phyloP scores from a whole-genome alignment of 2,888 invertebrate species.

The Agrilus cyanescens region DNA sequence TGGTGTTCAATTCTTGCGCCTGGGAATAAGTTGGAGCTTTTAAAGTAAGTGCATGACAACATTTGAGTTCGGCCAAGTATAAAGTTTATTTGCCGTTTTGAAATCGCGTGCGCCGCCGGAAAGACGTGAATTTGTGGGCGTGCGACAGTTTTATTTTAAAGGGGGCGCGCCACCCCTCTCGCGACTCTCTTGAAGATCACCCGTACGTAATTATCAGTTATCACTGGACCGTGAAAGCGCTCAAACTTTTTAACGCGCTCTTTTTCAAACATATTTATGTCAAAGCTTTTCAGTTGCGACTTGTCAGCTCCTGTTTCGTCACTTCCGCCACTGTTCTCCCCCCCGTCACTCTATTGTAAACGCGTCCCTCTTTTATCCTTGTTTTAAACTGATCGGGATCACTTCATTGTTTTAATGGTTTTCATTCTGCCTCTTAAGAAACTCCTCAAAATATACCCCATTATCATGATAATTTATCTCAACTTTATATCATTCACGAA shows the following conservation, averaged over 20 bases:
- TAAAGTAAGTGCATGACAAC: conserved; percentile 32
- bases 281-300: conserved; percentile 32
- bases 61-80: conserved; percentile 31
- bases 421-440: too few species aligned
- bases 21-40: conserved; percentile 26
- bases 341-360: conserved; percentile 22
- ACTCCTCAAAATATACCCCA: too few species aligned
- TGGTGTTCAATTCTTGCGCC: conserved; percentile 29
- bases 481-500: too few species aligned
- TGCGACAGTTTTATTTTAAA: conserved; percentile 35
- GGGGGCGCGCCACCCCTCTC: conserved; percentile 16
- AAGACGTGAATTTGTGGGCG: conserved; percentile 30
- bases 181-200: conserved; percentile 34
- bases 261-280: conserved; percentile 36
- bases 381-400: too few species aligned
- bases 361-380: not conserved
- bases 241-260: conserved; percentile 33
- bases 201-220: conserved; percentile 39
- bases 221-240: conserved; percentile 32
- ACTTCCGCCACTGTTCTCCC: conserved; percentile 10
- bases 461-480: too few species aligned
- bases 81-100: conserved; percentile 34
- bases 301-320: conserved; percentile 32
- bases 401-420: too few species aligned
- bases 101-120: conserved; percentile 24